Evolutionary conservation across 2,888 invertebrate species (phyloP).

Genomic region (Andricus quercusramuli): DNA sequence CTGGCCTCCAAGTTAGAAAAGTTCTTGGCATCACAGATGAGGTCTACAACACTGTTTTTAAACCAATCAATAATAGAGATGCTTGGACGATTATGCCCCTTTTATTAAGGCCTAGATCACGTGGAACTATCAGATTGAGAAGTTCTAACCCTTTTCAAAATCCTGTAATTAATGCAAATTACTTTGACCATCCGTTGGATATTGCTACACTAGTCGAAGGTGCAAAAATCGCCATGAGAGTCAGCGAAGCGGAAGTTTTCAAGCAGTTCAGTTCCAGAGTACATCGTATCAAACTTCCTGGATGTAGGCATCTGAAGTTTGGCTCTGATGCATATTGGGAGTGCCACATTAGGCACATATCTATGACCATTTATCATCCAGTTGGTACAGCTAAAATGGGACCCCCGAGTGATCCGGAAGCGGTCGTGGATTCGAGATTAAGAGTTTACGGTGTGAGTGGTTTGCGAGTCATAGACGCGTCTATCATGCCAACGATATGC

Average conservation of each 20-base stretch:
- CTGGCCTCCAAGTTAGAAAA: slow-evolving; percentile 86
- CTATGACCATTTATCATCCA: slow-evolving; percentile 95
- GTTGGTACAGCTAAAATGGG: slow-evolving; percentile 95
- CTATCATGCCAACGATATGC: slow-evolving; percentile 93
- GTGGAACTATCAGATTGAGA: slow-evolving; percentile 87
- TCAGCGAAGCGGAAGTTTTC: slow-evolving; percentile 88
- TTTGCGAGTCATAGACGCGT: slow-evolving; percentile 91
- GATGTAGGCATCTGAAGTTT: slow-evolving; percentile 86
- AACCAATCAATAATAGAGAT: slow-evolving; percentile 88
- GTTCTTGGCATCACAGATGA: slow-evolving; percentile 90
- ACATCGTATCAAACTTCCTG: slow-evolving; percentile 88
- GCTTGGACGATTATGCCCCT: slow-evolving; percentile 93
- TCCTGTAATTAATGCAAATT: slow-evolving; percentile 95
- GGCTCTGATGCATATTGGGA: slow-evolving; percentile 91
- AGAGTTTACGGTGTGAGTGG: slow-evolving; percentile 89
- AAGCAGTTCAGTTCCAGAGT: slow-evolving; percentile 89
- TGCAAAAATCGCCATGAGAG: slow-evolving; percentile 86
- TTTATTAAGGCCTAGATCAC: slow-evolving; percentile 88
- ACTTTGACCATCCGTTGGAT: slow-evolving; percentile 90
- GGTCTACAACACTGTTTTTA: slow-evolving; percentile 88
- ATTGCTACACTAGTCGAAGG: slow-evolving; percentile 91
- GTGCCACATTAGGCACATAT: slow-evolving; percentile 91
- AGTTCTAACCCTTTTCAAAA: slow-evolving; percentile 92
- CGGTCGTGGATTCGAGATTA: slow-evolving; percentile 90
- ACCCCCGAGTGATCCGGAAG: slow-evolving; percentile 86